phyloP scores from a whole-genome alignment of 2,113 vertebrate species.

The Irena cyanogastra region DNA sequence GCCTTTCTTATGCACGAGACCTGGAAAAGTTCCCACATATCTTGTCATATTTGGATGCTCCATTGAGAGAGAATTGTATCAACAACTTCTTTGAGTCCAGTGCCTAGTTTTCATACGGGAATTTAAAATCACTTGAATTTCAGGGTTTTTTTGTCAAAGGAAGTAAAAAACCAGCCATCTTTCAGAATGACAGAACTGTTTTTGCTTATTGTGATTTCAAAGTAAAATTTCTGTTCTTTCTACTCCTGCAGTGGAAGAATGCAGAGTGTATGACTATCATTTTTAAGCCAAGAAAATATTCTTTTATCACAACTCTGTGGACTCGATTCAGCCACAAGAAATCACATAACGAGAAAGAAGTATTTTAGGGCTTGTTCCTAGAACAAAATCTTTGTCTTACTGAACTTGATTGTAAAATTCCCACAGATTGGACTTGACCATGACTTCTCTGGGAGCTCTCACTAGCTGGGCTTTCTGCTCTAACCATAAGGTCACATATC shows the following conservation, averaged over 20 bases:
- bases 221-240: not conserved
- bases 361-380: not conserved
- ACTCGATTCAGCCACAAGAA: not conserved
- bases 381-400: not conserved
- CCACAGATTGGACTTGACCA: not conserved
- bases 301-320: not conserved
- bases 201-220: not conserved
- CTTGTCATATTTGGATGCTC: not conserved
- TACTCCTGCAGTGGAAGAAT: not conserved
- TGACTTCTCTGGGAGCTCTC: not conserved
- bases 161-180: accelerated
- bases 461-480: not conserved
- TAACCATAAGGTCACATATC: not conserved
- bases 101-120: not conserved
- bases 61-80: not conserved
- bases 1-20: not conserved
- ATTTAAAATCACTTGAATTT: not conserved
- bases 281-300: not conserved
- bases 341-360: not conserved
- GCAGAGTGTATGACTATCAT: not conserved
- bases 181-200: not conserved
- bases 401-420: not conserved
- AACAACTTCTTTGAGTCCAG: not conserved
- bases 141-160: not conserved
- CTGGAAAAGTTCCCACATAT: not conserved